phyloP scores from a whole-genome alignment of 2,797 vertebrate species.

The Leucoraja ocellata region DNA sequence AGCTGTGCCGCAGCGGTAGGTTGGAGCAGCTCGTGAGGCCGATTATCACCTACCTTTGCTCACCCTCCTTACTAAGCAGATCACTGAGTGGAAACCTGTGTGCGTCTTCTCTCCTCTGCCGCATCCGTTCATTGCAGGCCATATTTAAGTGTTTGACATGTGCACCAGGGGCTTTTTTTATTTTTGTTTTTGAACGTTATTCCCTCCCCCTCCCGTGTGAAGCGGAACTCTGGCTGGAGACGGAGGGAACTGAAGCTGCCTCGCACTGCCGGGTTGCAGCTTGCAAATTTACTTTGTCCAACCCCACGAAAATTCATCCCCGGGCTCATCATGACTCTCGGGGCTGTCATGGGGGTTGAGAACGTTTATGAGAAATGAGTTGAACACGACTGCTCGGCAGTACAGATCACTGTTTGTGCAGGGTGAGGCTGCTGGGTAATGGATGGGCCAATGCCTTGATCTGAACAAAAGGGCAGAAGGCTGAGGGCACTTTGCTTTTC shows the following conservation, averaged over 20 bases:
- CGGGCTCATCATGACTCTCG: background rate
- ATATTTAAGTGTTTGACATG: conserved; percentile 18
- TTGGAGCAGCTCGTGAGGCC: background rate
- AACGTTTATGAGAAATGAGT: background rate
- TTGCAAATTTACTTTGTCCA: background rate
- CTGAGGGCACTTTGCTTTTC: background rate
- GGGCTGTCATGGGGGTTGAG: background rate
- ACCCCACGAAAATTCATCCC: background rate
- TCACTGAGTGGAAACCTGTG: background rate
- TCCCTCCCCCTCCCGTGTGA: background rate
- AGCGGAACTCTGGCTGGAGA: background rate
- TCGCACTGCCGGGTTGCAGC: background rate
- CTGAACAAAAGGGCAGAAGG: background rate
- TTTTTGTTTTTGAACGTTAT: background rate
- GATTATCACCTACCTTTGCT: background rate
- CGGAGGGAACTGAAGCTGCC: background rate
- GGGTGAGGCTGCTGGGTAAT: background rate
- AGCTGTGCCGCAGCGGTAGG: conserved; percentile 41
- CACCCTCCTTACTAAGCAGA: background rate
- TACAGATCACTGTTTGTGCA: background rate
- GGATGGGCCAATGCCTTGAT: background rate
- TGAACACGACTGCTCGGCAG: background rate
- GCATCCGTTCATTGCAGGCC: background rate
- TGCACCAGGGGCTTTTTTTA: background rate
- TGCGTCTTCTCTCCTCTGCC: background rate